Conservation (phyloP, 2,797 vertebrate species). For the Adelosebastes latens region DNA sequence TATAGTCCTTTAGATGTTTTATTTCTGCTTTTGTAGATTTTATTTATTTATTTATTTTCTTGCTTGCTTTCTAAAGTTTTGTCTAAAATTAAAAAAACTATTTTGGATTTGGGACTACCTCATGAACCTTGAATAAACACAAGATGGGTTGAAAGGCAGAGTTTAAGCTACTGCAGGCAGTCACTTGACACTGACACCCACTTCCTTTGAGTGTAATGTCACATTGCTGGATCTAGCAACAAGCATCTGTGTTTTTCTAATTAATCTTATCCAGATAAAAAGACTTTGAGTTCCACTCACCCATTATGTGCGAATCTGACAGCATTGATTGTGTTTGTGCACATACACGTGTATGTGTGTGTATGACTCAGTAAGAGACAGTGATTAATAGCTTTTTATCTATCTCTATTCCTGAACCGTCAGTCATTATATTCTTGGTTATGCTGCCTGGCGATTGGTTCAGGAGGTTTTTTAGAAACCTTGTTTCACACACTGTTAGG, state of each 20-base stretch:
- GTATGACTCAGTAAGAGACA: slow-evolving; percentile 3
- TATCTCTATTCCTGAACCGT: slow-evolving; percentile 15
- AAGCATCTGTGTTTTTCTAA: neutral
- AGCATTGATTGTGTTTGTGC: slow-evolving; percentile 17
- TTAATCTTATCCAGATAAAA: slow-evolving; percentile 3
- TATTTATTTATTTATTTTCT: neutral
- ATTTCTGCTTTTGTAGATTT: neutral
- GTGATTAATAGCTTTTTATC: slow-evolving; percentile 29
- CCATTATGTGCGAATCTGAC: slow-evolving; percentile 14
- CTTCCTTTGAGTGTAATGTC: slow-evolving; percentile 21
- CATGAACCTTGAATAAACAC: neutral
- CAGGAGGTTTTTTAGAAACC: neutral
- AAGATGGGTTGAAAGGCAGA: neutral
- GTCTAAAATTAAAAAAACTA: neutral
- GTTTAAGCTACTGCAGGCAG: neutral
- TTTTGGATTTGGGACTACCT: neutral
- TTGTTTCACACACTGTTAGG: neutral
- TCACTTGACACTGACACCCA: slow-evolving; percentile 1
- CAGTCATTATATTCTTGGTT: slow-evolving; percentile 2
- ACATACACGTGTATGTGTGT: neutral
- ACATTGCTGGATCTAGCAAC: neutral
- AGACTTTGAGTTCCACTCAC: neutral
- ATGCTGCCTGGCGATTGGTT: neutral
- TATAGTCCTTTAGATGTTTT: neutral
- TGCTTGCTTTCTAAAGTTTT: neutral